Evolutionary conservation across 1,140 invertebrate species (phyloP), one percentile per base, ranked within the genome.

Genomic region (Helicorthomorpha holstii): DNA sequence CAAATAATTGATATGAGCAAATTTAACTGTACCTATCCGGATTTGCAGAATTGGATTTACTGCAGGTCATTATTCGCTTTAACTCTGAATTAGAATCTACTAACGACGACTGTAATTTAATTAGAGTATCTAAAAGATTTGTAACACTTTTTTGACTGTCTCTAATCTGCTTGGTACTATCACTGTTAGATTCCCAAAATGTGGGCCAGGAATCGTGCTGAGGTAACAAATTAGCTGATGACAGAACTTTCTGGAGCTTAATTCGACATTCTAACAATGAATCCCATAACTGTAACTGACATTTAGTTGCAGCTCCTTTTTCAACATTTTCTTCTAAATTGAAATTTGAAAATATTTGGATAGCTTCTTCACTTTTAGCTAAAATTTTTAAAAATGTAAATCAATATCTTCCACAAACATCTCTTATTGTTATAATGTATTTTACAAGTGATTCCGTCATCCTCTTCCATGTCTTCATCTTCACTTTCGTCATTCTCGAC

Each of bases 191-290:
- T n/a, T n/a, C n/a, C n/a, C n/a, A n/a, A 34, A 34, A 34, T 34
- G 7, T 16, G 7, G 68, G 59, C 59, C 74, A 76, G 2, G 58
- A 63, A 42, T 79, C 69, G 42, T 67, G 64, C 55, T 81, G 73
- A 10, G 86, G 88, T 64, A 92, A 71, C 60, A 78, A 77, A 67
- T 93, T 93, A 2, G 78, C 75, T 24, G 72, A 71, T 45, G 72
- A 63, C 27, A 90, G 62, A 59, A 80, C 75, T 65, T 87, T 86
- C 63, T 93, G 88, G 2, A 91, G 64, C 60, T 84, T 81, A 56
- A 93, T 92, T 48, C 46, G 22, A 41, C 53, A 52, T 25, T 47
- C 38, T 21, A 51, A 22, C n/a, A 51, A 27, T 29, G 27, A 49
- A 47, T 50, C 45, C 48, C 47, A 51, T 34, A 50, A 29, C 53